Base-by-base conservation (phyloP, 2,113 vertebrate genomes). In the Ellobius talpinus region DNA sequence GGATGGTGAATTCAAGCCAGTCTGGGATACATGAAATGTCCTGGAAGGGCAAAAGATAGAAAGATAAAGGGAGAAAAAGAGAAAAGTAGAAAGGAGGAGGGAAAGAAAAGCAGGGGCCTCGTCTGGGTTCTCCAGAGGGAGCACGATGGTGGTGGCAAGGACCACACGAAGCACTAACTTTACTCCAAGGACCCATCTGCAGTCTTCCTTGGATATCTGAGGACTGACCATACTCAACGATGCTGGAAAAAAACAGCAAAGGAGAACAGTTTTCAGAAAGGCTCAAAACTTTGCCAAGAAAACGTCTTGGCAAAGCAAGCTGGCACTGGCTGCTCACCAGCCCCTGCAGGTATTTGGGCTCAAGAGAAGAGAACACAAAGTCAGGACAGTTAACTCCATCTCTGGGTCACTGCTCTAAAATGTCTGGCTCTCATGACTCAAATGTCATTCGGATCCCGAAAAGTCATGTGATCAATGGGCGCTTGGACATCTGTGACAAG, bases 271-370 rank as follows among this genome's bases (percentile, higher is more conserved):
- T 47, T 65, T 70, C 2, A 0, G 65, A 93, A 97, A 87, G 70
- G 39, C 70, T 87, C 45, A 47, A 76, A 76, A 85, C 45, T 50
- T 2, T 0, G 91, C 95, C 89, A 97, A 95, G 55, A 84, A 68
- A 86, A 66, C 81, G 31, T 81, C 78, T 93, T 73, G 81, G 93
- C 79, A 78, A 66, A 50, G 77, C 89, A 91, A 84, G 76, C 33
- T 65, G n/a, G 68, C 19, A 58, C 45, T 81, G 94, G 94, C 89
- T 76, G 42, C 42, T 52, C 50, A 74, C 42, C 91, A 93, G 16
- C 42, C 55, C 82, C 87, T 94, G 73, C 12, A 87, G 91, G 94
- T 96, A 91, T 95, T 74, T 94, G 91, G 81, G 79, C 39, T 79
- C 8, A 21, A 55, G 68, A 92, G 79, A 82, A 97, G 95, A 93